These are phyloP conservation scores for Cyphotilapia sp. DNA, from an alignment of 2,113 vertebrate species.

Conservation along the genomic window DNA sequence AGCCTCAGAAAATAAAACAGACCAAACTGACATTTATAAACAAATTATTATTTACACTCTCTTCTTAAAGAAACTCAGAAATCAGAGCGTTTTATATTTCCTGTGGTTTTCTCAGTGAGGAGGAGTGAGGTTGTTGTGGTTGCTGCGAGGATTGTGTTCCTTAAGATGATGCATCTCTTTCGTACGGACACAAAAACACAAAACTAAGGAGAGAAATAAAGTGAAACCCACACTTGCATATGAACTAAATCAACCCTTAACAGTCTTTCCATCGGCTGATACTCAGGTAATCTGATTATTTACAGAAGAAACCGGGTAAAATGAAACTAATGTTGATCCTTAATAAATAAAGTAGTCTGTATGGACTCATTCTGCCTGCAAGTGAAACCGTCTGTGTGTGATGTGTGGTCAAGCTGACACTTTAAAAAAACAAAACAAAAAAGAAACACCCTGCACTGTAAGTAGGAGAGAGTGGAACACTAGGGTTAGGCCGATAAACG, in stretches of 20 bases:
- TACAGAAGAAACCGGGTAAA: neutral
- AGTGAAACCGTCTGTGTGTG: rapidly evolving
- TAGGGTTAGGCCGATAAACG: neutral
- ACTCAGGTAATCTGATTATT: neutral
- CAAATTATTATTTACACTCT: conserved; percentile 28
- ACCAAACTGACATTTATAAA: neutral
- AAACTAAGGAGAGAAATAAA: neutral
- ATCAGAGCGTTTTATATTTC: neutral
- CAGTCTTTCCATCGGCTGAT: neutral
- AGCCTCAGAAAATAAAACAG: neutral
- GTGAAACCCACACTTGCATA: neutral
- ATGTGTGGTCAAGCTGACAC: neutral
- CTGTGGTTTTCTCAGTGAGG: neutral
- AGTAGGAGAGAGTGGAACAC: neutral
- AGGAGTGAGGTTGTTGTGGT: conserved; percentile 36
- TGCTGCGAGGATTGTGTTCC: conserved; percentile 1
- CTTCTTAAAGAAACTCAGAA: neutral
- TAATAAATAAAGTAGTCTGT: neutral
- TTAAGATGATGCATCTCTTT: neutral
- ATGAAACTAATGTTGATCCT: neutral
- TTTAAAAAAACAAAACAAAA: neutral
- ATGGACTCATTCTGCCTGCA: neutral
- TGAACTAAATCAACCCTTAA: neutral
- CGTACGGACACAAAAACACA: neutral
- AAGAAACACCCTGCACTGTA: neutral